Evolutionary conservation across 1,140 invertebrate genomes (phyloP).

Genomic region (Zaprionus kolodkinae): DNA sequence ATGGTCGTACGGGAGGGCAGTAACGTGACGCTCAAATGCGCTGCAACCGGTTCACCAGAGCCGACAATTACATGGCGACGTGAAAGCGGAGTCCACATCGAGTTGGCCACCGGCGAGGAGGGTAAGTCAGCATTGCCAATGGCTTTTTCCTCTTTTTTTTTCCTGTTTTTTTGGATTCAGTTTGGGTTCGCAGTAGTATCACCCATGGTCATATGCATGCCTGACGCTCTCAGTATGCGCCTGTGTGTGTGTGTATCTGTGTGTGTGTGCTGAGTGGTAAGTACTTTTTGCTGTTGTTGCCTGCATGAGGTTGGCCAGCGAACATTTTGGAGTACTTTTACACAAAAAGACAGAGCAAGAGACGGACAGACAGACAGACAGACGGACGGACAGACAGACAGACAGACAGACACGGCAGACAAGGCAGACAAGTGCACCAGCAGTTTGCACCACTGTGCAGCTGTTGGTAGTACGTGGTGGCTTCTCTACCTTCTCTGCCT

Average conservation of each 20-base stretch:
- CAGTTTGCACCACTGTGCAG: background rate
- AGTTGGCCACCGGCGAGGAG: slow-evolving; percentile 84
- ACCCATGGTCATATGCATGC: slow-evolving; percentile 39
- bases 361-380: background rate
- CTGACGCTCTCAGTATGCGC: slow-evolving; percentile 14
- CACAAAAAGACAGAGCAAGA: slow-evolving; percentile 69
- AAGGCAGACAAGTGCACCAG: slow-evolving; percentile 49
- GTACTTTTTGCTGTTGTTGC: slow-evolving; percentile 74
- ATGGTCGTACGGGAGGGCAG: slow-evolving; percentile 94
- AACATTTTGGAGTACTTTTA: slow-evolving; percentile 80
- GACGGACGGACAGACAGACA: slow-evolving; percentile 2
- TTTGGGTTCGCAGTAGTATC: slow-evolving; percentile 36
- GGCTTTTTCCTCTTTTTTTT: slow-evolving; percentile 10
- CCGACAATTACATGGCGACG: slow-evolving; percentile 94
- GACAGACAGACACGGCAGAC: background rate
- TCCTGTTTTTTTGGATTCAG: background rate
- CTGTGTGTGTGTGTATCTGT: background rate
- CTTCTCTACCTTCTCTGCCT: too few relatives aligned
- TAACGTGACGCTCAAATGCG: slow-evolving; percentile 93
- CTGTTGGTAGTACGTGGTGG: slow-evolving; percentile 28
- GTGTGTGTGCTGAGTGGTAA: slow-evolving; percentile 62
- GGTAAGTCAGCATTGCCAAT: slow-evolving; percentile 66
- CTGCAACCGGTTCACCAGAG: slow-evolving; percentile 92
- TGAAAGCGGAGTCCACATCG: slow-evolving; percentile 89
- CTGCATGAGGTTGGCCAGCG: slow-evolving; percentile 64